A percentile compares a stretch with the other conserved stretches of the same genome.
phyloP scores from a whole-genome alignment of 2,888 invertebrate species.

The Patella ulyssiponensis region DNA sequence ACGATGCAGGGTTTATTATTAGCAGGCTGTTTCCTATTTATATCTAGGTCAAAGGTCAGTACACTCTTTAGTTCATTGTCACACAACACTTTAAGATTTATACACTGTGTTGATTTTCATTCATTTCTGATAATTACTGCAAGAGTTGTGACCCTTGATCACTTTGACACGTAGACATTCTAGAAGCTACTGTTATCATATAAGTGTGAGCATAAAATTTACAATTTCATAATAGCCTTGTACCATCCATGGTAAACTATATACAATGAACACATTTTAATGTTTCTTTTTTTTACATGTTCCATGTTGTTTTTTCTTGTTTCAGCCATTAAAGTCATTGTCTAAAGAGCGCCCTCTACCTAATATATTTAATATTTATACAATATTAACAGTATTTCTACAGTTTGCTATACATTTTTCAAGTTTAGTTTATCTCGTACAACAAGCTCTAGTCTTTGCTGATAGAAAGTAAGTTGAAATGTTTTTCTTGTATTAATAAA shows the following conservation, averaged over 20 bases:
- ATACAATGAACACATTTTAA: no score
- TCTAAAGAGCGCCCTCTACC: slow-evolving; percentile 96
- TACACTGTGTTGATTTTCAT: neutral
- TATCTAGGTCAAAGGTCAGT: slow-evolving; percentile 93
- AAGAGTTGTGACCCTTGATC: no score
- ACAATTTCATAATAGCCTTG: no score
- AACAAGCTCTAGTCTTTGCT: slow-evolving; percentile 75
- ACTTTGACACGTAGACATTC: neutral
- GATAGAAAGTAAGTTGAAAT: slow-evolving; percentile 73
- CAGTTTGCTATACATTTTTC: slow-evolving; percentile 97
- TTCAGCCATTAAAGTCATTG: slow-evolving; percentile 88
- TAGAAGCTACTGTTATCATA: neutral
- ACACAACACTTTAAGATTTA: neutral
- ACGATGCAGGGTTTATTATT: slow-evolving; percentile 95
- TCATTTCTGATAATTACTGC: neutral
- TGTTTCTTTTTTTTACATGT: neutral
- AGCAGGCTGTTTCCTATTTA: slow-evolving; percentile 97
- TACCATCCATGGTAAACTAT: no score
- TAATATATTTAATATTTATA: slow-evolving; percentile 98
- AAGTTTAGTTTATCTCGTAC: slow-evolving; percentile 89
- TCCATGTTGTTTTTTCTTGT: slow-evolving; percentile 32
- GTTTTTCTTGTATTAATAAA: neutral
- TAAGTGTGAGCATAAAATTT: no score
- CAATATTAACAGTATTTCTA: slow-evolving; percentile 91
- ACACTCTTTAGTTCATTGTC: neutral